phyloP scores from a whole-genome alignment of 2,797 vertebrate genomes.

The Hephaestus fuliginosus region DNA sequence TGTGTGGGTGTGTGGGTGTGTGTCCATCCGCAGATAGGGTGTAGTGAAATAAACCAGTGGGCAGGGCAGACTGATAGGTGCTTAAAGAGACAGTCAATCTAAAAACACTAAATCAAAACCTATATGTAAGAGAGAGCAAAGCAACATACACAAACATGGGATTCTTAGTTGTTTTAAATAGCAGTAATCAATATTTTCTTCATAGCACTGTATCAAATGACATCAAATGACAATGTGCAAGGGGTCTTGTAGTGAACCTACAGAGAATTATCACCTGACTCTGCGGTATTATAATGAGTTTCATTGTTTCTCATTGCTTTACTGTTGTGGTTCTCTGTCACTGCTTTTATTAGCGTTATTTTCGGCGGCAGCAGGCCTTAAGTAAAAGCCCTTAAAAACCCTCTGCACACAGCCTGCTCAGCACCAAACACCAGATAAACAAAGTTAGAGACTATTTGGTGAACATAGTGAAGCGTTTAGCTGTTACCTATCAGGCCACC shows the following conservation, averaged over 20 bases:
- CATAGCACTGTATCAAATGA: no score
- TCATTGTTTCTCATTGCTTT: background rate
- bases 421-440: background rate
- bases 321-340: background rate
- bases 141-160: background rate
- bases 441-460: background rate
- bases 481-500: no score
- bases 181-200: no score
- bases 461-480: background rate
- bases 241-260: no score
- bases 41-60: conserved; percentile 1
- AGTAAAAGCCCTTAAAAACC: background rate
- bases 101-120: background rate
- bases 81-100: background rate
- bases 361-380: background rate
- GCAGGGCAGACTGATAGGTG: background rate
- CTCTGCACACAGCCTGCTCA: background rate
- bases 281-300: background rate
- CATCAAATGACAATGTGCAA: no score
- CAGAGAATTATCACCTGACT: background rate
- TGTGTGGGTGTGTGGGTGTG: background rate
- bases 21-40: background rate
- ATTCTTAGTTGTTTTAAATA: no score
- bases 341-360: background rate
- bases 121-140: no score